Base-by-base conservation (phyloP, 1,140 invertebrate genomes). In the Drosophila saltans region DNA sequence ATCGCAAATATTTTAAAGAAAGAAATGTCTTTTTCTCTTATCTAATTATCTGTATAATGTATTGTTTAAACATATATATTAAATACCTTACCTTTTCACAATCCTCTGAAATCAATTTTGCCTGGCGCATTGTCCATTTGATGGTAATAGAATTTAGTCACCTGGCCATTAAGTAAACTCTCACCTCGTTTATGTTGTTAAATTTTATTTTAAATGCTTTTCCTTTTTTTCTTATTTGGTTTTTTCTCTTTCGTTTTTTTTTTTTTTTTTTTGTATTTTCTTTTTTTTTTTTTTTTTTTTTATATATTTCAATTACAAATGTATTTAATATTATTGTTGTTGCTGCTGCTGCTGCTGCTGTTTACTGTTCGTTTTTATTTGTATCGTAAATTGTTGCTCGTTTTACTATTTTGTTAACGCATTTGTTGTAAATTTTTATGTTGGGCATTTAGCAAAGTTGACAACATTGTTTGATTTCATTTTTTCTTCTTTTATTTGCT, bases 191-290 rank as follows among this genome's bases (percentile, higher is more conserved):
- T 88, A 88, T 88, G 73, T 84, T 80, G 77, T 88, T 88, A 80
- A 72, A 83, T 88, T 88, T 88, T 88, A 88, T 88, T 88, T 88
- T 83, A 80, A 89, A 89, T 86, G 80, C 72, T 80, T 86, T 86
- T 78, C 74, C 64, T 79, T 74, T 36, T 78, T 73, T 78, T 52
- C 45, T 52, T 52, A 26, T 52, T 52, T 52, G 45, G 5, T 48
- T 52, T 52, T 52, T 52, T 52, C 9, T 52, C 16, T 52, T 52
- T 52, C 9, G 24, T 48, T 21, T 64, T 72, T 71, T 48, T 2
- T n/a, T n/a, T n/a, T n/a, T 69, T 71, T 2, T 36, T 73, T 78
- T 52, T 24, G 8, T 52, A 26, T 52, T 52, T 52, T 21, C 2
- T 52, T 52, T 52, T 52, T 52, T 52, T 24, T 48, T 21, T 4